Conservation (phyloP, 1,140 invertebrate species). For the Amphibalanus amphitrite region DNA sequence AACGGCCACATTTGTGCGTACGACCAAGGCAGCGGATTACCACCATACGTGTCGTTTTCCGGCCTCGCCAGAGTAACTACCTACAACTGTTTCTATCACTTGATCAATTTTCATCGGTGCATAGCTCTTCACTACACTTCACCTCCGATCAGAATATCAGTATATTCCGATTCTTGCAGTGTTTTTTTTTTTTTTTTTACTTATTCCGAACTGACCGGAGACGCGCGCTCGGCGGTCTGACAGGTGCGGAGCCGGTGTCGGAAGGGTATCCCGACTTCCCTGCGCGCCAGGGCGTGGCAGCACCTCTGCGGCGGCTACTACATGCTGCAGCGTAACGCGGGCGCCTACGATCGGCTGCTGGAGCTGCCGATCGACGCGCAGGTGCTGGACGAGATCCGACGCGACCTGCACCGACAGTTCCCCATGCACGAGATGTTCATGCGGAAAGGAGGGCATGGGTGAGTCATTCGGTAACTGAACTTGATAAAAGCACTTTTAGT, state of each 20-base stretch:
- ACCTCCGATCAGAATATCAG: too few relatives aligned
- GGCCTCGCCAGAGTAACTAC: too few relatives aligned
- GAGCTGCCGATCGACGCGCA: constrained; percentile 57
- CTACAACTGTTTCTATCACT: too few relatives aligned
- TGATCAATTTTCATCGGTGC: too few relatives aligned
- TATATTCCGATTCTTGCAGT: too few relatives aligned
- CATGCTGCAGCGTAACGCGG: constrained; percentile 48
- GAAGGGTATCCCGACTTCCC: constrained; percentile 76
- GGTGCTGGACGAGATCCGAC: constrained; percentile 67
- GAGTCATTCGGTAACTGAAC: too few relatives aligned
- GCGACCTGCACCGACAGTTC: constrained; percentile 85
- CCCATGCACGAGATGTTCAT: constrained; percentile 95
- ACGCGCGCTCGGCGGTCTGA: not conserved
- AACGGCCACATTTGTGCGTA: too few relatives aligned
- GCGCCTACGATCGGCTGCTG: constrained; percentile 52
- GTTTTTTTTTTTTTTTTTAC: too few relatives aligned
- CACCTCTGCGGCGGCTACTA: constrained; percentile 76
- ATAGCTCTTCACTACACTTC: too few relatives aligned
- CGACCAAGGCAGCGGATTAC: too few relatives aligned
- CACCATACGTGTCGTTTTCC: too few relatives aligned
- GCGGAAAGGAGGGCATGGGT: constrained; percentile 68
- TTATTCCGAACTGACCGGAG: not conserved
- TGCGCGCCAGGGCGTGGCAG: constrained; percentile 77
- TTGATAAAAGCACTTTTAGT: too few relatives aligned
- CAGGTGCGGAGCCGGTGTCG: constrained; percentile 40